Conservation (phyloP, 2,797 vertebrate genomes). For the Gymnoscopelus braueri region DNA sequence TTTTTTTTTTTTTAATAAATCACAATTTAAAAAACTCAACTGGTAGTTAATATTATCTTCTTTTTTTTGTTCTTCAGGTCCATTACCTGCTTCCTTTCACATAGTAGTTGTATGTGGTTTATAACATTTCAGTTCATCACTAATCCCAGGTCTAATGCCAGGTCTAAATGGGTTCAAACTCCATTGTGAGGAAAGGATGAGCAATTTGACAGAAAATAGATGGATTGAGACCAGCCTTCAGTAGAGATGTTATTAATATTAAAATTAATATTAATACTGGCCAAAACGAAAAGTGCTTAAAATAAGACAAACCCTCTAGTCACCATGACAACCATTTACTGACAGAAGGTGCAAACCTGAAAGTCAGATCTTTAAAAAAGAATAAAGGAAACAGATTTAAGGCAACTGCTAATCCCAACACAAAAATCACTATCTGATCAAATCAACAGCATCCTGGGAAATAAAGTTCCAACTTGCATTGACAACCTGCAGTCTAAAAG, state of each 20-base stretch:
- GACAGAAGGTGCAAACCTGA: conserved; percentile 13
- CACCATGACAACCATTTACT: conserved; percentile 2
- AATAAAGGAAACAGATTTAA: conserved; percentile 70
- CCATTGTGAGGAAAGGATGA: conserved; percentile 22
- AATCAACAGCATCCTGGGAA: conserved; percentile 51
- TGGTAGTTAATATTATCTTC: too few relatives aligned
- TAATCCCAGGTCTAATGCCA: too few relatives aligned
- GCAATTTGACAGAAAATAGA: conserved; percentile 11
- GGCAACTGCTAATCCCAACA: conserved; percentile 76
- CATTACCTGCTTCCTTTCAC: too few relatives aligned
- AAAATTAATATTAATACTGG: conserved; percentile 71
- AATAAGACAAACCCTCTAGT: conserved; percentile 32
- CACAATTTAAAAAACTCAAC: too few relatives aligned
- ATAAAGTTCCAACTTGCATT: conserved; percentile 59
- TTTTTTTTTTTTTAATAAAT: too few relatives aligned
- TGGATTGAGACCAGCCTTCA: not conserved
- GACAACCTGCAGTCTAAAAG: conserved; percentile 69
- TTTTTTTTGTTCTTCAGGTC: too few relatives aligned
- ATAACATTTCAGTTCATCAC: too few relatives aligned
- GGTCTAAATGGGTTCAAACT: too few relatives aligned
- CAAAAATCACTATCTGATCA: conserved; percentile 63
- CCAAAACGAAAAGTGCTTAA: conserved; percentile 75
- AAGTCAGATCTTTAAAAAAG: conserved; percentile 13
- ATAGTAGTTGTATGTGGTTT: too few relatives aligned
- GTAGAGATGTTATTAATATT: not conserved